Evolutionary conservation across 2,797 vertebrate genomes (phyloP).

Genomic region (Malacoraja senta): DNA sequence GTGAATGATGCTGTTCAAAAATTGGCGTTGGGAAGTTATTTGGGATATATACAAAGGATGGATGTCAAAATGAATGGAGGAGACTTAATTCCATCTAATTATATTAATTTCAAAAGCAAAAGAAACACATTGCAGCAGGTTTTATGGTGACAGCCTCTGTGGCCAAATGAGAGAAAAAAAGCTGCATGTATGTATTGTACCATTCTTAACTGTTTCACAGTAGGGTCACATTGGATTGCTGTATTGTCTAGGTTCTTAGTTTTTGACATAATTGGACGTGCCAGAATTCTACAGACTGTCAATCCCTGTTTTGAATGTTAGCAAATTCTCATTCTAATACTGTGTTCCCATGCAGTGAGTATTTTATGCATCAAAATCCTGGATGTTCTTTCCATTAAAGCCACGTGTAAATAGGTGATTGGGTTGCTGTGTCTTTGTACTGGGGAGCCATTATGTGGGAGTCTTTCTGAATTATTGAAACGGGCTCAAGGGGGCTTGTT

Average conservation of each 20-base stretch:
- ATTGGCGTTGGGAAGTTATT: background rate
- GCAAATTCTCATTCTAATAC: background rate
- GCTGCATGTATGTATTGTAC: conserved; percentile 24
- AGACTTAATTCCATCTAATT: background rate
- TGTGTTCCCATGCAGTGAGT: conserved; percentile 7
- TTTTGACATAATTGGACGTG: background rate
- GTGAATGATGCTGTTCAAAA: background rate
- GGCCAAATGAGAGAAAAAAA: background rate
- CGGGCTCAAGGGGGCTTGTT: too few relatives aligned
- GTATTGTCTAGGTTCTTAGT: conserved; percentile 1
- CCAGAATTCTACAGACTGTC: background rate
- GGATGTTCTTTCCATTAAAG: conserved; percentile 2
- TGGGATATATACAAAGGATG: background rate
- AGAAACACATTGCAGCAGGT: background rate
- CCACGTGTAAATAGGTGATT: background rate
- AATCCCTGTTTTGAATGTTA: background rate
- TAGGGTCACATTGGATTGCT: background rate
- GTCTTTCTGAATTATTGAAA: background rate
- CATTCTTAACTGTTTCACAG: conserved; percentile 9
- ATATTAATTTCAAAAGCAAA: background rate
- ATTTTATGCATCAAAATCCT: background rate
- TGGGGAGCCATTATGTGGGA: background rate
- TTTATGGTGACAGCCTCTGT: background rate
- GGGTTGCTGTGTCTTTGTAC: background rate
- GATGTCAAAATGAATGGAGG: background rate